Conservation (phyloP, 2,888 invertebrate genomes). For the Tortricodes alternella region DNA sequence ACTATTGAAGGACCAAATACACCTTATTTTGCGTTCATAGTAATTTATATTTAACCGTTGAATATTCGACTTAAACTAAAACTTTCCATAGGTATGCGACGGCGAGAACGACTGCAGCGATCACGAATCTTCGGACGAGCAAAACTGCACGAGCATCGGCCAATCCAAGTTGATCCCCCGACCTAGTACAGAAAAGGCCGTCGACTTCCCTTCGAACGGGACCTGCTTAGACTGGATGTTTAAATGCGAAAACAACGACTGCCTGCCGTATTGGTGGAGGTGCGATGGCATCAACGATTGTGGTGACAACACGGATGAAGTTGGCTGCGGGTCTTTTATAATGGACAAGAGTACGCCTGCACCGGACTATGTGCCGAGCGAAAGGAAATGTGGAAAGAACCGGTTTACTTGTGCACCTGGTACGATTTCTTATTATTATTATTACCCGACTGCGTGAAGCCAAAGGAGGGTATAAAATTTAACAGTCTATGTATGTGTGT, state of each 20-base stretch:
- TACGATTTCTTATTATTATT: constrained; percentile 39
- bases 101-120: constrained; percentile 88
- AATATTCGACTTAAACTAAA: no score
- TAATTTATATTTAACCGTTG: no score
- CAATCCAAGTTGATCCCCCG: constrained; percentile 59
- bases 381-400: constrained; percentile 61
- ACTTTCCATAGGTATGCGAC: constrained; percentile 83
- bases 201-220: constrained; percentile 54
- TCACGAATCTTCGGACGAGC: constrained; percentile 86
- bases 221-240: constrained; percentile 91
- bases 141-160: constrained; percentile 81
- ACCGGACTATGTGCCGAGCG: constrained; percentile 47
- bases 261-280: constrained; percentile 91
- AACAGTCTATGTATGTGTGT: no score
- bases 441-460: neutral
- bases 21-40: no score
- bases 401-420: constrained; percentile 75
- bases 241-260: constrained; percentile 86
- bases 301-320: constrained; percentile 88
- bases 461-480: no score
- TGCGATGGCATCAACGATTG: constrained; percentile 91
- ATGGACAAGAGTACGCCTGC: constrained; percentile 47
- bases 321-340: constrained; percentile 76
- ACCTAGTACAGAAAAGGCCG: constrained; percentile 37
- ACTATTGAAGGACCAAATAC: no score